These are phyloP conservation scores for Polyergus mexicanus DNA, from an alignment of 1,140 invertebrate genomes.

Conservation along the genomic window DNA sequence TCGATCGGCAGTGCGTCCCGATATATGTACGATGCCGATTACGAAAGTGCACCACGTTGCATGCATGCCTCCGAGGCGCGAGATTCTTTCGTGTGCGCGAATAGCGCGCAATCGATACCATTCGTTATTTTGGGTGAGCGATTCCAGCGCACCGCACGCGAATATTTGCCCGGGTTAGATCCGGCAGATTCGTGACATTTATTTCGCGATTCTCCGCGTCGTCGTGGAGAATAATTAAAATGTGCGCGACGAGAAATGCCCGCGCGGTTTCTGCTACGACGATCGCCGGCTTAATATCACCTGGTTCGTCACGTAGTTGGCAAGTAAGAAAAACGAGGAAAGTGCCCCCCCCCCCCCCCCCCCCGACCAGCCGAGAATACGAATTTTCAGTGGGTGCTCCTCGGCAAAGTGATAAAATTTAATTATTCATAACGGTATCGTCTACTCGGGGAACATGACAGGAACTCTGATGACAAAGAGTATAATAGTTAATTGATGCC, in stretches of 20 bases:
- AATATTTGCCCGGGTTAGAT: constrained; percentile 34
- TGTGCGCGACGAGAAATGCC: constrained; percentile 39
- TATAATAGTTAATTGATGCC: constrained; percentile 62
- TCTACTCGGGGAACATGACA: constrained; percentile 55
- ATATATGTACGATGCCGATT: not conserved
- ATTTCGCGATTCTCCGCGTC: constrained; percentile 9
- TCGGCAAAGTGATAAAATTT: constrained; percentile 62
- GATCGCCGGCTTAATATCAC: constrained; percentile 67
- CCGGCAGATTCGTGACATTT: constrained; percentile 53
- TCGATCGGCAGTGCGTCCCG: not conserved
- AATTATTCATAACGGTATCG: constrained; percentile 64
- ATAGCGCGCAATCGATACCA: constrained; percentile 51
- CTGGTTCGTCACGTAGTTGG: constrained; percentile 59
- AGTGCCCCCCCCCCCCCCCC: no score
- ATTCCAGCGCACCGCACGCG: not conserved
- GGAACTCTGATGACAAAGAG: constrained; percentile 51
- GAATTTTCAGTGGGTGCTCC: constrained; percentile 44
- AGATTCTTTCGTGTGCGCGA: constrained; percentile 7
- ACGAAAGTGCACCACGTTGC: constrained; percentile 31
- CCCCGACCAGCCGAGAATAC: constrained; percentile 43
- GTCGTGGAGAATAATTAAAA: constrained; percentile 66
- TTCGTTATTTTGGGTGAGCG: constrained; percentile 35
- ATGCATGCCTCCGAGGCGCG: constrained; percentile 45
- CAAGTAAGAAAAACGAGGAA: constrained; percentile 64
- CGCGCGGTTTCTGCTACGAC: constrained; percentile 15